These are phyloP conservation scores for Pitangus sulphuratus DNA, from an alignment of 2,797 vertebrate species.

Conservation along the genomic window DNA sequence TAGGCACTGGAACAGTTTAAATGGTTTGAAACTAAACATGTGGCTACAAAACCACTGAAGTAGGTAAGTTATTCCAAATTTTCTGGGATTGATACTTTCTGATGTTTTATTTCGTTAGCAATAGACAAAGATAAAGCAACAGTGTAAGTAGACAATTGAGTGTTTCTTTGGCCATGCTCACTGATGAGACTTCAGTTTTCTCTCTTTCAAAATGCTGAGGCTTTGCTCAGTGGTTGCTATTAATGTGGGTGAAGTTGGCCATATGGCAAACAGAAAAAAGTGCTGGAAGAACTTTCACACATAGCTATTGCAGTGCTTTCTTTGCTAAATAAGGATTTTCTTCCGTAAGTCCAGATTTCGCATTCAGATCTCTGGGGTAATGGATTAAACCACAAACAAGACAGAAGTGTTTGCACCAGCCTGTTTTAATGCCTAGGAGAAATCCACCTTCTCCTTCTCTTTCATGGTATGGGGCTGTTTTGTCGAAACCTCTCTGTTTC, in stretches of 20 bases:
- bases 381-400: constrained; percentile 59
- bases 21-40: background rate
- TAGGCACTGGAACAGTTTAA: background rate
- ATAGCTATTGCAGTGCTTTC: constrained; percentile 56
- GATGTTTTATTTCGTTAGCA: background rate
- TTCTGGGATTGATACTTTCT: background rate
- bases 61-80: background rate
- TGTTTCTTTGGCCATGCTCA: background rate
- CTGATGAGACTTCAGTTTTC: background rate
- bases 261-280: constrained; percentile 76
- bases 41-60: background rate
- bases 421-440: constrained; percentile 70
- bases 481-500: background rate
- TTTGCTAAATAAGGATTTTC: constrained; percentile 71
- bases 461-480: background rate
- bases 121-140: background rate
- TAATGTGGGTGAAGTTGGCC: constrained; percentile 64
- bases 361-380: constrained; percentile 72
- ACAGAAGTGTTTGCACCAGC: constrained; percentile 55
- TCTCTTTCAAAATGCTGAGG: constrained; percentile 7
- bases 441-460: constrained; percentile 56
- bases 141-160: background rate
- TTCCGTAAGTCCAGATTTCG: constrained; percentile 72
- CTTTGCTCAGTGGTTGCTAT: constrained; percentile 46
- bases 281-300: constrained; percentile 74